phyloP scores from a whole-genome alignment of 2,113 vertebrate species.

The Canis aureus region DNA sequence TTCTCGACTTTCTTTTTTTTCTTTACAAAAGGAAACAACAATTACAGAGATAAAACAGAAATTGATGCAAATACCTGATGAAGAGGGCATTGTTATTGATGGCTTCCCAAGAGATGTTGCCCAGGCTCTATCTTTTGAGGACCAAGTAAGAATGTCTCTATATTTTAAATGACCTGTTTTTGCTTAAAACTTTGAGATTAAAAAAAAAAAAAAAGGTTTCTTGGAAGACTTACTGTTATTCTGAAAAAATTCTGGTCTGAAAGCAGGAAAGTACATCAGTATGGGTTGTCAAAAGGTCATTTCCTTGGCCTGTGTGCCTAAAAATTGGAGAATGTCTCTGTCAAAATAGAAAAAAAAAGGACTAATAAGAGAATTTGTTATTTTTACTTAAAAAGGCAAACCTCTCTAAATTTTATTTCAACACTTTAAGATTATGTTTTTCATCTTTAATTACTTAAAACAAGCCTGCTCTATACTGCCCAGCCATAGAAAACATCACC shows the following conservation, averaged over 20 bases:
- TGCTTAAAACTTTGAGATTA: conserved; percentile 48
- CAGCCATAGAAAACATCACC: neutral
- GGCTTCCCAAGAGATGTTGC: conserved; percentile 98
- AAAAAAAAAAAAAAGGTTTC: conserved; percentile 40
- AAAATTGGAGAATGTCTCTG: conserved; percentile 51
- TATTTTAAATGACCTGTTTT: conserved; percentile 73
- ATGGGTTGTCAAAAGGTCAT: conserved; percentile 60
- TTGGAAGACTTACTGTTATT: conserved; percentile 65
- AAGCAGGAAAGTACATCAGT: conserved; percentile 58
- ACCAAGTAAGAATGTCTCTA: conserved; percentile 92
- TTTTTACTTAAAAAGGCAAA: conserved; percentile 58
- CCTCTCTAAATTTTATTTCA: conserved; percentile 44
- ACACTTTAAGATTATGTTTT: neutral
- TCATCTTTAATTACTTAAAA: conserved; percentile 49
- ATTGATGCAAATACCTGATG: conserved; percentile 98
- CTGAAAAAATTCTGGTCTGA: conserved; percentile 61
- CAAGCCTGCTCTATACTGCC: neutral
- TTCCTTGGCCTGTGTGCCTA: conserved; percentile 45
- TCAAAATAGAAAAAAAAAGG: conserved; percentile 52
- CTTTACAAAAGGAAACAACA: conserved; percentile 95
- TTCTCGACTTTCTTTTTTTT: conserved; percentile 57
- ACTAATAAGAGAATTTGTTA: conserved; percentile 58
- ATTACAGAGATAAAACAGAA: conserved; percentile 99
- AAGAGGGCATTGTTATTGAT: conserved; percentile 96
- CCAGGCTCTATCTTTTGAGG: conserved; percentile 98